Conservation (phyloP, 1,140 invertebrate species). For the Antheraea pernyi region DNA sequence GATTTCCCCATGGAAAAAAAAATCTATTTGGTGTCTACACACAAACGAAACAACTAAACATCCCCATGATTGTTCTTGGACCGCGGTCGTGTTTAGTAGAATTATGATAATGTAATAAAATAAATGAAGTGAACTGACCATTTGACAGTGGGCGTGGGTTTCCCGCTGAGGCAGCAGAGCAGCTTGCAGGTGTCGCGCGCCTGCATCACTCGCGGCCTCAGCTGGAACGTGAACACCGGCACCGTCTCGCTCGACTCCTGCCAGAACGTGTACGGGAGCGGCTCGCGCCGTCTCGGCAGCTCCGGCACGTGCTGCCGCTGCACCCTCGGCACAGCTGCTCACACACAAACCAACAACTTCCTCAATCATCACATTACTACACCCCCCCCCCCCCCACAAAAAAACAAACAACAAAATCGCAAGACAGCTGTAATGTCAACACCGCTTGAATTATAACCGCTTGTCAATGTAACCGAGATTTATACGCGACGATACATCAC, state of each 20-base stretch:
- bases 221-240: constrained; percentile 97
- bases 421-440: not conserved
- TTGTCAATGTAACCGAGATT: not conserved
- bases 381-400: no score
- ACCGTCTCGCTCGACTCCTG: constrained; percentile 93
- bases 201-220: constrained; percentile 98
- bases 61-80: no score
- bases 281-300: constrained; percentile 87
- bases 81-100: no score
- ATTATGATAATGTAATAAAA: no score
- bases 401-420: not conserved
- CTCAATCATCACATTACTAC: not conserved
- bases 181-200: constrained; percentile 96
- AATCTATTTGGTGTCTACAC: no score
- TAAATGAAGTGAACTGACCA: constrained; percentile 40
- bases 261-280: constrained; percentile 92
- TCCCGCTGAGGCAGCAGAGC: constrained; percentile 96
- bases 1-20: no score
- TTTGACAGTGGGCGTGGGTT: constrained; percentile 92
- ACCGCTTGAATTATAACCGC: not conserved
- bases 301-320: constrained; percentile 89
- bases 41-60: no score
- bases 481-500: not conserved
- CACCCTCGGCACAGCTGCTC: constrained; percentile 89
- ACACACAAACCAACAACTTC: not conserved